Percentiles rank a stretch among this genome's conserved stretches.
These are phyloP conservation scores for Aphidius gifuensis DNA, from an alignment of 1,140 invertebrate genomes.

Conservation along the genomic window DNA sequence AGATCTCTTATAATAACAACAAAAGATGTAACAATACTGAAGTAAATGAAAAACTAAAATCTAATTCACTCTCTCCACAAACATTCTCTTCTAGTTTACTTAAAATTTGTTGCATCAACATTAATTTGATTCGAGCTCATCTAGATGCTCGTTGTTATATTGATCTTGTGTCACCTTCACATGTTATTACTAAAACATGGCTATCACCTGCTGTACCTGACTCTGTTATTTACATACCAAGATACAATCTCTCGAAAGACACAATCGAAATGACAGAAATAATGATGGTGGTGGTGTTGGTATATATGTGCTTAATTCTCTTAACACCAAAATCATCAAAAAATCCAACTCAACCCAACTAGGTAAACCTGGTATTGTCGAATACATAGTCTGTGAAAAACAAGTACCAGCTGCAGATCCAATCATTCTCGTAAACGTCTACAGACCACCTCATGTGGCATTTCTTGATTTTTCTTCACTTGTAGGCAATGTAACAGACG, in stretches of 20 bases:
- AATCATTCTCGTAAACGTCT: constrained; percentile 8
- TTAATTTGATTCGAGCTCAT: no score
- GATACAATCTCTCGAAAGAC: constrained; percentile 11
- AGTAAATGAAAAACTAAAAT: no score
- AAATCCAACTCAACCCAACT: not conserved
- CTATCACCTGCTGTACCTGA: not conserved
- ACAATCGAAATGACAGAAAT: constrained; percentile 9
- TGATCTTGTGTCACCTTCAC: no score
- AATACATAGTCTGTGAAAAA: constrained; percentile 13
- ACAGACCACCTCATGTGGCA: constrained; percentile 15
- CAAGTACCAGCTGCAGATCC: not conserved
- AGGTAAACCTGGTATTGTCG: not conserved
- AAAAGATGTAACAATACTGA: no score
- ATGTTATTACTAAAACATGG: not conserved
- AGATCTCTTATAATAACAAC: no score
- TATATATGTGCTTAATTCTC: constrained; percentile 6
- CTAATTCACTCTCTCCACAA: no score
- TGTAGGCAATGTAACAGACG: not conserved
- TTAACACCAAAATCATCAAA: not conserved
- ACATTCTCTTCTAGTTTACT: no score
- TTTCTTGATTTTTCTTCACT: constrained; percentile 4
- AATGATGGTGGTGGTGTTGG: constrained; percentile 14
- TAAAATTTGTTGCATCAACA: no score
- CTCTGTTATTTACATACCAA: constrained; percentile 24
- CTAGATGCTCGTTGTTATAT: no score